A percentile compares a stretch with the other conserved stretches of the same genome.
phyloP scores from a whole-genome alignment of 2,888 invertebrate genomes.

The Catocala sponsa region DNA sequence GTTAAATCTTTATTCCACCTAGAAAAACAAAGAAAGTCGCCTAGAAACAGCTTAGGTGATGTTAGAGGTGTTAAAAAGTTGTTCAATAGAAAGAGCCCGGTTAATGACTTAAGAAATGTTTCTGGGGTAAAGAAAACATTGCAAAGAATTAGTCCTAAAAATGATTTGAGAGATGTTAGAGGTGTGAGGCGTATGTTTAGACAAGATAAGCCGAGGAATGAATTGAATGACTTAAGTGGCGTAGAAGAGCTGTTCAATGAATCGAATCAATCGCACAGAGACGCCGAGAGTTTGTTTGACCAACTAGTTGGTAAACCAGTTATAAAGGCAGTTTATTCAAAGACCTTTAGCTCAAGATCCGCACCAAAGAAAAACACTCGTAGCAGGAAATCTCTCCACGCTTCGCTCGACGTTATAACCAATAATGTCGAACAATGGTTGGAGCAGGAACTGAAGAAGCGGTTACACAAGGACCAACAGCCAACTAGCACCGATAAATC shows the following conservation, averaged over 20 bases:
- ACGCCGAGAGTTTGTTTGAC: constrained; percentile 66
- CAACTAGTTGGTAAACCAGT: constrained; percentile 65
- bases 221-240: constrained; percentile 69
- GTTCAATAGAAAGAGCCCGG: constrained; percentile 62
- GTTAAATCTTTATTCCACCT: constrained; percentile 59
- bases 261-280: constrained; percentile 44
- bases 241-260: constrained; percentile 71
- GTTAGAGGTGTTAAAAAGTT: constrained; percentile 73
- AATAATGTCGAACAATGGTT: constrained; percentile 71
- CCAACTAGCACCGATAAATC: constrained; percentile 35
- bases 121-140: constrained; percentile 70
- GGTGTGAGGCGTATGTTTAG: constrained; percentile 68
- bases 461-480: constrained; percentile 32
- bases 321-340: constrained; percentile 66
- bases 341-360: constrained; percentile 59
- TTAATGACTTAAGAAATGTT: constrained; percentile 71
- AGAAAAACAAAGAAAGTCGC: constrained; percentile 55
- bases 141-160: constrained; percentile 59
- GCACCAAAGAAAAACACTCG: constrained; percentile 45
- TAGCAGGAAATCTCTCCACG: constrained; percentile 58
- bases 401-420: constrained; percentile 57
- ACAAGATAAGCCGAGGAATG: constrained; percentile 43
- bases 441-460: constrained; percentile 57
- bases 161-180: constrained; percentile 70
- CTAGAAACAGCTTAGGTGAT: constrained; percentile 72